Evolutionary conservation across 2,797 vertebrate genomes (phyloP).

Genomic region (Ficedula albicollis): DNA sequence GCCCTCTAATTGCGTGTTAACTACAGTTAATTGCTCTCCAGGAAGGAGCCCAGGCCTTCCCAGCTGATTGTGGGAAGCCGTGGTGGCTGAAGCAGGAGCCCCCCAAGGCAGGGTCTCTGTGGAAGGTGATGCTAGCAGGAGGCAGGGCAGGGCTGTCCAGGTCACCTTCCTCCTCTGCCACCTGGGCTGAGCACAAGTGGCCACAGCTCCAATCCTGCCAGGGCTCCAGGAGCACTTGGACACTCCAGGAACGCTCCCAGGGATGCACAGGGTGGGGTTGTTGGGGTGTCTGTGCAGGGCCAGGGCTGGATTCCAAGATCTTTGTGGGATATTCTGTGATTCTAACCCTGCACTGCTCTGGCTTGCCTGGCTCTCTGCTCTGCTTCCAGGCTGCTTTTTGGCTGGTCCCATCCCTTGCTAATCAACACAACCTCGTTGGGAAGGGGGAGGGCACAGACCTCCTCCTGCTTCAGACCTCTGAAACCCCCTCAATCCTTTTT

Average conservation of each 20-base stretch:
- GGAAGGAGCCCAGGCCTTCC: background rate
- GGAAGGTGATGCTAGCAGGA: background rate
- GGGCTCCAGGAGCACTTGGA: rapidly evolving
- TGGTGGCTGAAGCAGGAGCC: background rate
- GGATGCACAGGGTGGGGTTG: background rate
- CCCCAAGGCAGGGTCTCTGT: background rate
- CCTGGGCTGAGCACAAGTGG: too few relatives aligned
- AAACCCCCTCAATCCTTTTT: background rate
- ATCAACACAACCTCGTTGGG: rapidly evolving
- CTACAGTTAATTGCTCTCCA: background rate
- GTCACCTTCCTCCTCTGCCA: background rate
- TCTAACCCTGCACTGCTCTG: background rate
- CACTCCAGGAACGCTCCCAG: background rate
- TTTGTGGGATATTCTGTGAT: background rate
- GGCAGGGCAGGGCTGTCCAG: background rate
- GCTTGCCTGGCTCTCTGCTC: background rate
- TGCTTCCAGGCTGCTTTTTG: background rate
- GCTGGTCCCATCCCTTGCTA: background rate
- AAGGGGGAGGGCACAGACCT: background rate
- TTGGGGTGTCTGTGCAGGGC: background rate
- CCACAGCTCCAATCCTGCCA: background rate
- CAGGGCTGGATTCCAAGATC: background rate
- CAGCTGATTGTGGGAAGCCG: background rate
- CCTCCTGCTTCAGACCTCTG: background rate
- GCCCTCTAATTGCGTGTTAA: background rate